These are phyloP conservation scores for Sitodiplosis mosellana DNA, from an alignment of 1,140 invertebrate genomes.

Conservation along the genomic window DNA sequence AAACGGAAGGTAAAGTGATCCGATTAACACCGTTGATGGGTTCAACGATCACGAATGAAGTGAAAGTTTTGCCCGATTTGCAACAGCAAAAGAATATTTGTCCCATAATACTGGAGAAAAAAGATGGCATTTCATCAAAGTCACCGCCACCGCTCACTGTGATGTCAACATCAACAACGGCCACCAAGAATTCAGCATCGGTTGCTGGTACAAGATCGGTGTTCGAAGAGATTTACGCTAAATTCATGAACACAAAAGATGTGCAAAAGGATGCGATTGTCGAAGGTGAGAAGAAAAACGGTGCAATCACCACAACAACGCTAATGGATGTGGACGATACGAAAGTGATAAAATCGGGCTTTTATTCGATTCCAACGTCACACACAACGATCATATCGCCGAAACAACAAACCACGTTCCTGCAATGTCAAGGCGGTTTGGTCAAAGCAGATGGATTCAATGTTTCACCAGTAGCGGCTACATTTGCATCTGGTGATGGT, in stretches of 20 bases:
- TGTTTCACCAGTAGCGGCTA: not conserved
- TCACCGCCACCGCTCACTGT: conserved; percentile 11
- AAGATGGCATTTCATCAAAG: conserved; percentile 21
- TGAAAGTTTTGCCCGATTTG: not conserved
- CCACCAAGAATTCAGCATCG: conserved; percentile 22
- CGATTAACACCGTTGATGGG: conserved; percentile 29
- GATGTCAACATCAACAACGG: conserved; percentile 11
- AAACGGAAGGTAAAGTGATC: conserved; percentile 33
- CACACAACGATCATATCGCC: not conserved
- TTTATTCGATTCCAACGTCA: not conserved
- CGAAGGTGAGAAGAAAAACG: not conserved
- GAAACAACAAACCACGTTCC: not conserved
- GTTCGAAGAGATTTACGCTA: conserved; percentile 33
- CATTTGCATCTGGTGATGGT: not conserved
- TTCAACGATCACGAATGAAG: conserved; percentile 5
- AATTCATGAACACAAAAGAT: conserved; percentile 27
- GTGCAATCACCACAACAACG: conserved; percentile 17
- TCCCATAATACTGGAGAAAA: conserved; percentile 15
- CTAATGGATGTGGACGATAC: conserved; percentile 20
- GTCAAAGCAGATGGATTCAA: not conserved
- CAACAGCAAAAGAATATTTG: conserved; percentile 6
- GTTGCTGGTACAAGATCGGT: conserved; percentile 30
- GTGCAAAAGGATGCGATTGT: not conserved
- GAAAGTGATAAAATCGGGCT: conserved; percentile 6
- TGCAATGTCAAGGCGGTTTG: not conserved